Evolutionary conservation across 1,140 invertebrate species (phyloP).

Genomic region (Drosophila elegans): DNA sequence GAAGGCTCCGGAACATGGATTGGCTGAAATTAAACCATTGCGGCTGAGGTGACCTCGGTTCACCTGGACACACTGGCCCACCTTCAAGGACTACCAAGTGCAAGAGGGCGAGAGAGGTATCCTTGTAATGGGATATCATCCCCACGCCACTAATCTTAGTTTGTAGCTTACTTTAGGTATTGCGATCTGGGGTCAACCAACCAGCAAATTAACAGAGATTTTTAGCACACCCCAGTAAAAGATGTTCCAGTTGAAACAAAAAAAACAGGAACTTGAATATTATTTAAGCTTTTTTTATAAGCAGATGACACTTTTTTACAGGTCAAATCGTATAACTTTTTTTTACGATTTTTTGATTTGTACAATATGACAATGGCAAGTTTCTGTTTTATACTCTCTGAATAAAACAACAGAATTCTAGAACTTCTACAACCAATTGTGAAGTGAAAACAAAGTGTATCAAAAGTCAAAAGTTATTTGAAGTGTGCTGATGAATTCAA

Average conservation of each 20-base stretch:
- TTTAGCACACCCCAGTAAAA: background rate
- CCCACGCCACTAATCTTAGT: constrained; percentile 2
- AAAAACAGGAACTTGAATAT: background rate
- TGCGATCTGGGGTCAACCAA: background rate
- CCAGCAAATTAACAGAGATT: background rate
- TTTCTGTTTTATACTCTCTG: background rate
- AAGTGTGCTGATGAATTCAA: background rate
- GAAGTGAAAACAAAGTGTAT: too few species aligned
- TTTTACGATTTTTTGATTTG: background rate
- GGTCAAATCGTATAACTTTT: too few species aligned
- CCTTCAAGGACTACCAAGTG: constrained; percentile 34
- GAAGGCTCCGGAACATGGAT: constrained; percentile 85
- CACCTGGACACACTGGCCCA: background rate
- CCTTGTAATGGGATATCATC: background rate
- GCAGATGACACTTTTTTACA: too few species aligned
- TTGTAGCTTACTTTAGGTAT: constrained; percentile 16
- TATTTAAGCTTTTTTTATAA: too few species aligned
- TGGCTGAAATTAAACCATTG: constrained; percentile 84
- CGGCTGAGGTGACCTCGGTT: constrained; percentile 75
- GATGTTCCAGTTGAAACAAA: background rate
- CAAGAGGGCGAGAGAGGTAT: constrained; percentile 27
- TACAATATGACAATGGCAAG: background rate
- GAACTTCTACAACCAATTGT: too few species aligned
- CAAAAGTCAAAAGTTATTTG: too few species aligned
- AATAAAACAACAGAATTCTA: background rate